Percentiles rank a stretch among this genome's conserved stretches.
Evolutionary conservation across 2,888 invertebrate species (phyloP).

Genomic region (Dinocampus coccinellae): DNA sequence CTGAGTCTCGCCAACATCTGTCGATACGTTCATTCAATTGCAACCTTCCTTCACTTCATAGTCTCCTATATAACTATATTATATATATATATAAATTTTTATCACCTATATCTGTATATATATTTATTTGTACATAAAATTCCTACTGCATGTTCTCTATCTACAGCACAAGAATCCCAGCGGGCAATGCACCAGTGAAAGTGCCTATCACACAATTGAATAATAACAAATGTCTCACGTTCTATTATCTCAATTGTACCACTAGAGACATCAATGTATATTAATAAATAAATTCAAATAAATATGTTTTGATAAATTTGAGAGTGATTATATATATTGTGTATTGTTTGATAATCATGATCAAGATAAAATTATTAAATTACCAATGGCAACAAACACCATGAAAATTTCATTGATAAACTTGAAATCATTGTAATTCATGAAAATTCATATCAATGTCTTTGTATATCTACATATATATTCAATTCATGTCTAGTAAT

Average conservation of each 20-base stretch:
- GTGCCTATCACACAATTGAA: conserved; percentile 1
- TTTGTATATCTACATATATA: neutral
- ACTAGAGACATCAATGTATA: neutral
- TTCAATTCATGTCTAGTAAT: neutral
- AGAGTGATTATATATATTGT: neutral
- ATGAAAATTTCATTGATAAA: neutral
- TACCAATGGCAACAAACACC: neutral
- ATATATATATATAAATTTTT: neutral
- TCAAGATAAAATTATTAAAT: neutral
- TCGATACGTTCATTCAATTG: conserved; percentile 23
- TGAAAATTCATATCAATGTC: neutral
- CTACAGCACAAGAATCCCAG: neutral
- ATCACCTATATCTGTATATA: neutral
- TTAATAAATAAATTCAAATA: neutral
- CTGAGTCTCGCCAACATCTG: conserved; percentile 1
- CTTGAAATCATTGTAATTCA: neutral
- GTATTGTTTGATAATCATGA: neutral
- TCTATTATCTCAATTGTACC: neutral
- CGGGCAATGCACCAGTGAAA: conserved; percentile 11
- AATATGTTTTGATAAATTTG: too few relatives aligned
- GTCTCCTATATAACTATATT: neutral
- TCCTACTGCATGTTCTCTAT: conserved; percentile 4
- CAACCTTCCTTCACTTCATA: conserved; percentile 4
- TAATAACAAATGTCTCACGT: neutral
- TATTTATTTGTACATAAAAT: neutral